Base-by-base conservation (phyloP, 2,888 invertebrate species). In the Nemotelus pantherinus region DNA sequence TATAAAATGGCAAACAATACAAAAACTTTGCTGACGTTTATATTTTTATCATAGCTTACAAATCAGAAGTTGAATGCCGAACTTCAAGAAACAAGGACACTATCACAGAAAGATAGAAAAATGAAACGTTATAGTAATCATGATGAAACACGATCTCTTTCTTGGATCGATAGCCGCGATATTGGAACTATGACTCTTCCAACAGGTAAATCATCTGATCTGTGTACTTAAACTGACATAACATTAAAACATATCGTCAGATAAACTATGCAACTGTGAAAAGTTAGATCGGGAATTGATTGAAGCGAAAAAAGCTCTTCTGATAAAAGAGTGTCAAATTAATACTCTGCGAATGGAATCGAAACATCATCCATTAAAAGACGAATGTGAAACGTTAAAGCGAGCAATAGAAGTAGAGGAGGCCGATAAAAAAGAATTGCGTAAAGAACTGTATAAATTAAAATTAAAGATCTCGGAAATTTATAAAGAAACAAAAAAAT, bases 151-250 rank as follows among this genome's bases (percentile, higher is more conserved):
- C 82, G 87, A 3, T 82, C 84, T 45, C 84, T 85, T 0, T 82
- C 82, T 75, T 83, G 81, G 82, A 84, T 83, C 80, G 83, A 83
- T 53, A 79, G 80, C 5, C 79, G 82, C 2, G 84, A 85, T 63
- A 82, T 82, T 3, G 82, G 81, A 3, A 84, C 83, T 9, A 85
- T 86, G 85, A 87, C 86, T 0, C 84, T 84, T 71, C 83, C 85
- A 3, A 82, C 83, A 47, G 84, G 85, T 85, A 65, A 41, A 2
- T 45, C n/a, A 4, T 10, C 45, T 6, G 6, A 4, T 10, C 45
- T 6, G 6, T 48, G 9, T 6, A 48, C 10, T 48, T 6, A 47
- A 45, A 67, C 25, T 48, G 7, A 9, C 43, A 58, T n/a, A 57
- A 55, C 41, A 1, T 43, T 71, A 71, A 6, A 43, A 7, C 55